These are phyloP conservation scores for Poeciliopsis turneri DNA, from an alignment of 2,797 vertebrate genomes.

Conservation along the genomic window DNA sequence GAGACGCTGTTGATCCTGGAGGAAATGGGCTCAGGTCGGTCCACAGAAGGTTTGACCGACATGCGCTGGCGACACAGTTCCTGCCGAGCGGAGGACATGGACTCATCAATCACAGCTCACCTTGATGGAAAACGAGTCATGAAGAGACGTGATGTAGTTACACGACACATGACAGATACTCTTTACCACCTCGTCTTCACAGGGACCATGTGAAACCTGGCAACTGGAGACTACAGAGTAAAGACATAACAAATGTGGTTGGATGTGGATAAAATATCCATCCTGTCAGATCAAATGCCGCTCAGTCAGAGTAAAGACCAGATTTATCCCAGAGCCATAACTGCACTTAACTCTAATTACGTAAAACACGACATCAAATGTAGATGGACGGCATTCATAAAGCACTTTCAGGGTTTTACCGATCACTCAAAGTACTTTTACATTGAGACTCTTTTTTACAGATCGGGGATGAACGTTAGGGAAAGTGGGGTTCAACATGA, in stretches of 20 bases:
- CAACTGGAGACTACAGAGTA: not conserved
- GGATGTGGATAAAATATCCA: not conserved
- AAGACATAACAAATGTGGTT: not conserved
- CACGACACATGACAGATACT: not conserved
- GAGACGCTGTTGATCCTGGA: constrained; percentile 94
- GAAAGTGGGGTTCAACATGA: not conserved
- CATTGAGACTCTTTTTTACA: not conserved
- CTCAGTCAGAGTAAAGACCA: not conserved
- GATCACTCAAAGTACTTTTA: not conserved
- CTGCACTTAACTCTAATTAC: not conserved
- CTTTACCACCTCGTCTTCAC: not conserved
- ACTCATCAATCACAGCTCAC: not conserved
- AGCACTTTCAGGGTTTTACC: not conserved
- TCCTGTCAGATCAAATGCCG: not conserved
- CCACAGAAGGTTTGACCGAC: constrained; percentile 84
- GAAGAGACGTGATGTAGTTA: not conserved
- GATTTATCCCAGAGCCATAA: not conserved
- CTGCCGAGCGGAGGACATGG: constrained; percentile 63
- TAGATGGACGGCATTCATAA: not conserved
- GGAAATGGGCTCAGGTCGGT: constrained; percentile 83
- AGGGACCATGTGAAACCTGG: not conserved
- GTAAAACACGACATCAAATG: not conserved
- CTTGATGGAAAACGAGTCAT: not conserved
- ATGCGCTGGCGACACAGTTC: constrained; percentile 97
- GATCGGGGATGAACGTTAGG: not conserved